Evolutionary conservation across 2,113 vertebrate genomes (phyloP).

Genomic region (Dicaeum eximium): DNA sequence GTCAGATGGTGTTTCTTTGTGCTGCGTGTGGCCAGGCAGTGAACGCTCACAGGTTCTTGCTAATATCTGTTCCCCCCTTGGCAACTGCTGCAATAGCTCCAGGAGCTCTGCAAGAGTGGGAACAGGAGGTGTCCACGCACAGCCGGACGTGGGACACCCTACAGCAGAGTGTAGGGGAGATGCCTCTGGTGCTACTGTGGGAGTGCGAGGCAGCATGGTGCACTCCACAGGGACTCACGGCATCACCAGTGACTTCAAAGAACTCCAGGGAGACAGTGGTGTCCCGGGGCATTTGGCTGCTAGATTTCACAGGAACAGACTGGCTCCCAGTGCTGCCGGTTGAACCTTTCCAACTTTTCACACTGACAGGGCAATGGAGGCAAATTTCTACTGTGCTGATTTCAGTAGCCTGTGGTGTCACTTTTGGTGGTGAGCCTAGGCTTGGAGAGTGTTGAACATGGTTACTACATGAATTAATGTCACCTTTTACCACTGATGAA

Average conservation of each 20-base stretch:
- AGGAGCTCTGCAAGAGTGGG: neutral
- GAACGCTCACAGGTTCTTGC: neutral
- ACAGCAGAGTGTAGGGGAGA: neutral
- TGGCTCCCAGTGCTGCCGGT: neutral
- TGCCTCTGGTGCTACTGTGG: neutral
- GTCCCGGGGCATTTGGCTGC: neutral
- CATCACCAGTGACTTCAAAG: neutral
- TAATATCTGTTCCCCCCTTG: neutral
- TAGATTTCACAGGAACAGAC: constrained; percentile 1
- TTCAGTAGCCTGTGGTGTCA: neutral
- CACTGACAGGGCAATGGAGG: neutral
- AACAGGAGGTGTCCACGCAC: fast-evolving
- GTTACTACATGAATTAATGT: neutral
- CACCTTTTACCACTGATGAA: neutral
- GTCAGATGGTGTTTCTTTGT: constrained; percentile 43
- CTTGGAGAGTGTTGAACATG: neutral
- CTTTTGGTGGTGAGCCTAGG: neutral
- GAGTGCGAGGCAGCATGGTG: neutral
- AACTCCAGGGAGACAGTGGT: neutral
- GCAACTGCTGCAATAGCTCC: neutral
- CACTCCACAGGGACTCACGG: neutral
- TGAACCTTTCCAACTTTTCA: neutral
- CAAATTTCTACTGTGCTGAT: neutral
- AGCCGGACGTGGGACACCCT: neutral
- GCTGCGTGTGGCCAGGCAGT: neutral